These are phyloP conservation scores for Scartelaos histophorus DNA, from an alignment of 2,113 vertebrate genomes.

Conservation along the genomic window DNA sequence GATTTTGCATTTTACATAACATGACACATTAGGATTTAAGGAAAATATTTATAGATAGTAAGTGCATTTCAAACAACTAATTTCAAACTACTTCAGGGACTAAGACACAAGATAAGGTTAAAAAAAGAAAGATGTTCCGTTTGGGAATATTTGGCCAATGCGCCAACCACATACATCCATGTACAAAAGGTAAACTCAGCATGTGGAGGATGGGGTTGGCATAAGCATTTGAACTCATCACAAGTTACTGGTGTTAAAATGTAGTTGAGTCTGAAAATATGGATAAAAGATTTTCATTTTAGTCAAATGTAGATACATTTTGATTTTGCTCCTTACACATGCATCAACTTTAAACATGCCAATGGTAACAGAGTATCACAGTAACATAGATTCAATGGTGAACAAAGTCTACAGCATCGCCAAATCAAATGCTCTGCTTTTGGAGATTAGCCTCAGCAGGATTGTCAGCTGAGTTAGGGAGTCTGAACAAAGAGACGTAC, in stretches of 20 bases:
- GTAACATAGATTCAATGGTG: not conserved
- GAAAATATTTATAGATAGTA: not conserved
- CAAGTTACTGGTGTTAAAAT: not conserved
- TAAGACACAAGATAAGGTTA: not conserved
- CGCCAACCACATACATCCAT: not conserved
- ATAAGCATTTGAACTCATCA: not conserved
- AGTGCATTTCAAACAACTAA: not conserved
- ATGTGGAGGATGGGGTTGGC: not conserved
- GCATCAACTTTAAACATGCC: not conserved
- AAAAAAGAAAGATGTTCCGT: not conserved
- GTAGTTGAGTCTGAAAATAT: not conserved
- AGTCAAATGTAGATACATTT: not conserved
- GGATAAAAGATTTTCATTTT: not conserved
- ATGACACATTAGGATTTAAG: not conserved
- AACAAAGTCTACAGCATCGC: not conserved
- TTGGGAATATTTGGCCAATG: not conserved
- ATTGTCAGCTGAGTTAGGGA: not conserved
- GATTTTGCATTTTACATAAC: no score
- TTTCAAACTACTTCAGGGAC: not conserved
- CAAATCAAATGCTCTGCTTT: not conserved
- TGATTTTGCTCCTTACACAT: not conserved
- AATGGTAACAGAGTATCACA: not conserved
- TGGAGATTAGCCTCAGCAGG: not conserved
- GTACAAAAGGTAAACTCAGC: not conserved
- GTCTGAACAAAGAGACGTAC: conserved; percentile 1